phyloP scores from a whole-genome alignment of 2,113 vertebrate species.

The Ameiurus melas region DNA sequence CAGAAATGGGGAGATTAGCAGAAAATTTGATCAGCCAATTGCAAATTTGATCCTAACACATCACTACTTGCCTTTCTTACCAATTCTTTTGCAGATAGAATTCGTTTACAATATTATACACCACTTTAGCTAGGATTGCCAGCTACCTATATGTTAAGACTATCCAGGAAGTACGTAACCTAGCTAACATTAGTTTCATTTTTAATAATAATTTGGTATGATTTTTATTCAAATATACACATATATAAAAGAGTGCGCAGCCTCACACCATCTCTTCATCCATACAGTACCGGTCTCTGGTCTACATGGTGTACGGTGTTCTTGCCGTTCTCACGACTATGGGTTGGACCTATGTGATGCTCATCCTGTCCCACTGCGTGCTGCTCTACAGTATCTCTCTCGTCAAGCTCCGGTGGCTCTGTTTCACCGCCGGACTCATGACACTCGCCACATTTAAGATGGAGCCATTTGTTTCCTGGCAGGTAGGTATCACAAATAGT shows the following conservation, averaged over 20 bases:
- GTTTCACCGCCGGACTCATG: conserved; percentile 80
- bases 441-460: conserved; percentile 90
- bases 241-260: background rate
- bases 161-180: background rate
- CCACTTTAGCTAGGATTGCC: background rate
- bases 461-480: conserved; percentile 90
- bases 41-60: background rate
- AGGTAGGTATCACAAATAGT: conserved; percentile 70
- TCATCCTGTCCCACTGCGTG: conserved; percentile 90
- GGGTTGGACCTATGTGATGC: conserved; percentile 85
- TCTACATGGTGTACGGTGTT: conserved; percentile 85
- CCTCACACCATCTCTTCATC: background rate
- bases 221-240: background rate
- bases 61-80: background rate
- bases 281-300: conserved; percentile 84
- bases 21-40: background rate
- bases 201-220: background rate
- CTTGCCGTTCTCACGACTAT: conserved; percentile 84
- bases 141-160: background rate
- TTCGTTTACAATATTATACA: background rate
- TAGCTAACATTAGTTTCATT: background rate
- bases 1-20: too few species aligned
- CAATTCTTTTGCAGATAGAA: background rate
- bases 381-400: conserved; percentile 83
- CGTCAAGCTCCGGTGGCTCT: conserved; percentile 86